Conservation (phyloP, 2,113 vertebrate genomes). For the Haemorhous mexicanus region DNA sequence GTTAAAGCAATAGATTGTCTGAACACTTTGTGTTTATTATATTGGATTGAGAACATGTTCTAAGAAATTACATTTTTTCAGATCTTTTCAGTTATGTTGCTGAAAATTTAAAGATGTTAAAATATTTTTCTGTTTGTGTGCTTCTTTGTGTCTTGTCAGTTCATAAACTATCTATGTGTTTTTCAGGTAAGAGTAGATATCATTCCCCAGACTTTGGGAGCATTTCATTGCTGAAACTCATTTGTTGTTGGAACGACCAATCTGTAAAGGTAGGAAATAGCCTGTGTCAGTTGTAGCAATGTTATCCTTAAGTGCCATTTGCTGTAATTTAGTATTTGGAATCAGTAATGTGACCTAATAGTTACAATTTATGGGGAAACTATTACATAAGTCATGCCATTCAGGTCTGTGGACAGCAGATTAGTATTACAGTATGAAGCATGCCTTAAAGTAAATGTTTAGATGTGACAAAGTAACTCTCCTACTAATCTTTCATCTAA, state of each 20-base stretch:
- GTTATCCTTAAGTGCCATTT: not conserved
- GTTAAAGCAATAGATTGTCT: not conserved
- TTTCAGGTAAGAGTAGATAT: constrained; percentile 56
- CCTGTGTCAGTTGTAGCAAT: not conserved
- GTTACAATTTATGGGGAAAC: not conserved
- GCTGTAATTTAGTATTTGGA: not conserved
- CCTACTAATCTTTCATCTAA: not conserved
- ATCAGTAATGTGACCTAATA: not conserved
- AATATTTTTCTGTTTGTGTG: not conserved
- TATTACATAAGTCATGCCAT: not conserved
- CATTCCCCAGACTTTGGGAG: not conserved
- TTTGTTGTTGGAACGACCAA: constrained; percentile 73
- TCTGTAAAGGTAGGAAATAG: constrained; percentile 74
- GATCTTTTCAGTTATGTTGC: not conserved
- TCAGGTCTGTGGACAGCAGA: not conserved
- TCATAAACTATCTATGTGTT: not conserved
- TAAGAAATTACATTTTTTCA: not conserved
- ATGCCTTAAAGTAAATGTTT: not conserved
- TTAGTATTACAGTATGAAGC: not conserved
- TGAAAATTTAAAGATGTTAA: not conserved
- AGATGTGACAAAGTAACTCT: not conserved
- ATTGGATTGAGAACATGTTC: not conserved
- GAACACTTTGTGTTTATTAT: not conserved
- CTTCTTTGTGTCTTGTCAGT: not conserved
- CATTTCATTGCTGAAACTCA: constrained; percentile 64